Base-by-base conservation (phyloP, 2,113 vertebrate species). In the Sander vitreus region DNA sequence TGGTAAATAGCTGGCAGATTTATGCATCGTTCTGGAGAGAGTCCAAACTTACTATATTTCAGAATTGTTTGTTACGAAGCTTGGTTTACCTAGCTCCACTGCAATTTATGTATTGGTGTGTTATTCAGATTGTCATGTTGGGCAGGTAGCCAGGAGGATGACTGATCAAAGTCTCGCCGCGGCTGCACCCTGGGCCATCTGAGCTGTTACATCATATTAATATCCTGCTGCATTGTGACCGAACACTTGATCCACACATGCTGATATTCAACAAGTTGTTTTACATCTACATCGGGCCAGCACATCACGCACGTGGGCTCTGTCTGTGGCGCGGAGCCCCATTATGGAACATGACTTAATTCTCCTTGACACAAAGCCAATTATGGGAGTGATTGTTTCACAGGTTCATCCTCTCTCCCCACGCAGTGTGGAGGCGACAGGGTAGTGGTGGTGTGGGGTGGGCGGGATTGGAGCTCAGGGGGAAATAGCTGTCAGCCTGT, bases 311-410 rank as follows among this genome's bases (percentile, higher is more conserved):
- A 9, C 3, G 0, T 16, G 36, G 74, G 33, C 76, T 69, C 48
- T 85, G 85, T 83, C 75, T 81, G 77, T 63, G 23, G 58, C 3
- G n/a, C 33, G 7, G 48, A 6, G 43, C 71, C 72, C 71, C 48
- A 87, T 92, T 83, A 85, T 55, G 50, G 78, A 84, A 76, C 85
- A 78, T 57, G 74, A 86, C 88, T 93, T 93, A 84, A 93, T 92
- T 91, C 81, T 87, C 36, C 64, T 77, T 90, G 89, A 92, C 91
- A 92, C 84, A 85, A 91, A 92, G 85, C 88, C 86, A 91, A 92
- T 93, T 87, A 80, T n/a, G 68, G 48, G 58, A 85, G 75, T 83
- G 89, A 92, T 92, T 92, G 86, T 92, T 91, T 92, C 79, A 83
- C 81, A 90, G 92, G 84, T 92, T 85, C 79, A 85, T 87, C 84